Evolutionary conservation across 1,140 invertebrate species (phyloP), one percentile per base, ranked within the genome.

Genomic region (Caenorhabditis brenneri): DNA sequence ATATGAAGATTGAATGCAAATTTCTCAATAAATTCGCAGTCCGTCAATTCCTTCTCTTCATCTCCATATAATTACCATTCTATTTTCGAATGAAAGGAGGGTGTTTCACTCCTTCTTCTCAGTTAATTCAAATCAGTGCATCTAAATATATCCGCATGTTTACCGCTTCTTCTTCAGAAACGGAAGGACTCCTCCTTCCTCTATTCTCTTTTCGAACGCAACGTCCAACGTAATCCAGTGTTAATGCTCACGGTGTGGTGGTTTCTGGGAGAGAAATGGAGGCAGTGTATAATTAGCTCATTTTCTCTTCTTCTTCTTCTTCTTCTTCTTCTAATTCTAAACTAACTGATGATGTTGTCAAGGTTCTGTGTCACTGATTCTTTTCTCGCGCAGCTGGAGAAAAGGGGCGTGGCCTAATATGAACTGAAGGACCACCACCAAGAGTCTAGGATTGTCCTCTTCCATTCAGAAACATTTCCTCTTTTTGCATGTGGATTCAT

Each of bases 101-200:
- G 33, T 24, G 33, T 42, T n/a, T 6, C 24, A 33, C 53, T 10
- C 19, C 24, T 55, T 55, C 53, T 33, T 65, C 65, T 42, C 36
- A 74, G 36, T 74, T 74, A 74, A 74, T 74, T 74, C 65, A 74
- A 74, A 74, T 74, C 65, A 74, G 65, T 74, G 65, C 65, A 74
- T 74, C 65, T 74, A 12, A n/a, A n/a, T 24, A 74, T 74, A 74
- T 74, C 65, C 65, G 65, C 65, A 74, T 74, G 65, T 74, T 74
- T 74, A 74, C 65, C 65, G 65, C 65, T 74, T 74, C 33, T 65
- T 27, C 31, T 65, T 36, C 65, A 39, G 36, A 36, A 29, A 74
- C 33, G 31, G 33, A 65, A 24, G 24, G 22, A 31, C 31, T 7
- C 12, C 10, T 24, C 65, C 19, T 42, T 42, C 36, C 65, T 42